phyloP scores from a whole-genome alignment of 2,113 vertebrate genomes.

The Shinisaurus crocodilurus region DNA sequence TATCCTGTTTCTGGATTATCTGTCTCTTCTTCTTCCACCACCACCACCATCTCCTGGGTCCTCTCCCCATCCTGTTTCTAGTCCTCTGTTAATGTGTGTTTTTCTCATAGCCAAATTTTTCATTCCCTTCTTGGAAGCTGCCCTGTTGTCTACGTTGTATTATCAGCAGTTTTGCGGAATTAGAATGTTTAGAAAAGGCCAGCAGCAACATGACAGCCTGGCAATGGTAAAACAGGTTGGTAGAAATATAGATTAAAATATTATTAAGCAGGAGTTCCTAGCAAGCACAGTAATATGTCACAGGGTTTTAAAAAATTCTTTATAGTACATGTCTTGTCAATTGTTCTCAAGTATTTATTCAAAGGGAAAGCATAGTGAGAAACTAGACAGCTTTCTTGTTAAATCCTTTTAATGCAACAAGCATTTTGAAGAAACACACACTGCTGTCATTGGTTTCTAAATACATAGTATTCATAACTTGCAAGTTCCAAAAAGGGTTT shows the following conservation, averaged over 20 bases:
- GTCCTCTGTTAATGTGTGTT: no score
- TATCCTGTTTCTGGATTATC: not conserved
- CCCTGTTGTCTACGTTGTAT: not conserved
- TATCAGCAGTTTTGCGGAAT: not conserved
- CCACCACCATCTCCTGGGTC: no score
- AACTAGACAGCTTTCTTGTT: not conserved
- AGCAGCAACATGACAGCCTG: not conserved
- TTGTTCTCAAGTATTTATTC: not conserved
- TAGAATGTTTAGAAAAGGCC: not conserved
- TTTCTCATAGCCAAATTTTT: no score
- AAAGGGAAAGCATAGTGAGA: not conserved
- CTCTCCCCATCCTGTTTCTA: no score
- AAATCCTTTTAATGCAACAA: slow-evolving; percentile 24
- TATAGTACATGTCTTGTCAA: not conserved
- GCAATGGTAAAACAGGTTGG: not conserved
- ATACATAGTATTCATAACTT: not conserved
- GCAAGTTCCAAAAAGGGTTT: slow-evolving; percentile 2
- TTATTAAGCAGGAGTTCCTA: not conserved
- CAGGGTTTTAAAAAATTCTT: not conserved
- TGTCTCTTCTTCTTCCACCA: no score
- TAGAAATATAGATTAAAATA: not conserved
- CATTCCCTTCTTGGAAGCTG: not conserved
- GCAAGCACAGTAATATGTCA: not conserved
- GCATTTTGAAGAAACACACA: slow-evolving; percentile 63
- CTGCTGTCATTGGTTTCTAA: slow-evolving; percentile 19